Conservation (phyloP, 2,797 vertebrate genomes). For the Trematomus bernacchii region DNA sequence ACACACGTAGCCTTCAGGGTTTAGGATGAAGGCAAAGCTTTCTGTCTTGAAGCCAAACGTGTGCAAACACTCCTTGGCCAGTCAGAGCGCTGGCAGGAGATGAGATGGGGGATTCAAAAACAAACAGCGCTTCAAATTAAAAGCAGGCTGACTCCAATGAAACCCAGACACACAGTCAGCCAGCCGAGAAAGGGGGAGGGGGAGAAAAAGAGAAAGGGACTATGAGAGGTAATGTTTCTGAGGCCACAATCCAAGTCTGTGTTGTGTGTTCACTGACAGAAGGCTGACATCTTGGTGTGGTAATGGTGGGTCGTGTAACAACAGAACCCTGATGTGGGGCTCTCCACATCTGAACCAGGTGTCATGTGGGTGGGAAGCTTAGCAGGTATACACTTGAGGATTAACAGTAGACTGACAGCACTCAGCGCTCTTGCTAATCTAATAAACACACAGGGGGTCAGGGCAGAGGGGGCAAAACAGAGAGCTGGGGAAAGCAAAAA, state of each 20-base stretch:
- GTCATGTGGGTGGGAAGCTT: slow-evolving; percentile 63
- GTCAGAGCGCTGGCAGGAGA: slow-evolving; percentile 67
- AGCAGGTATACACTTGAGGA: slow-evolving; percentile 68
- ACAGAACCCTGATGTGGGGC: slow-evolving; percentile 56
- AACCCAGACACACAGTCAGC: slow-evolving; percentile 48
- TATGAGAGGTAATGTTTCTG: slow-evolving; percentile 26
- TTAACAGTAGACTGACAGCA: slow-evolving; percentile 75
- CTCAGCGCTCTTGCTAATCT: slow-evolving; percentile 62
- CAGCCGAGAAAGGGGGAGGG: slow-evolving; percentile 1
- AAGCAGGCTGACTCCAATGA: slow-evolving; percentile 64
- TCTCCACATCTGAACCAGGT: slow-evolving; percentile 67
- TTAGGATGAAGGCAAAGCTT: slow-evolving; percentile 32
- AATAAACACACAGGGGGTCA: slow-evolving; percentile 65
- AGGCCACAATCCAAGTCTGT: slow-evolving; percentile 31
- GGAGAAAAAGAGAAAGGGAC: neutral
- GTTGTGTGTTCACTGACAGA: slow-evolving; percentile 33
- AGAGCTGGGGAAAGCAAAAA: slow-evolving; percentile 49
- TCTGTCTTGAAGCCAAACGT: slow-evolving; percentile 38
- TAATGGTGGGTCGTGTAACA: slow-evolving; percentile 67
- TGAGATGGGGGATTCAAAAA: slow-evolving; percentile 66
- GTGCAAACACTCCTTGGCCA: slow-evolving; percentile 59
- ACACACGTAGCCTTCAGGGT: slow-evolving; percentile 22
- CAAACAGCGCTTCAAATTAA: slow-evolving; percentile 81
- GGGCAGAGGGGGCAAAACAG: slow-evolving; percentile 28
- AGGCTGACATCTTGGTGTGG: slow-evolving; percentile 65